Evolutionary conservation across 2,888 invertebrate genomes (phyloP).

Genomic region (Macropis europaea): DNA sequence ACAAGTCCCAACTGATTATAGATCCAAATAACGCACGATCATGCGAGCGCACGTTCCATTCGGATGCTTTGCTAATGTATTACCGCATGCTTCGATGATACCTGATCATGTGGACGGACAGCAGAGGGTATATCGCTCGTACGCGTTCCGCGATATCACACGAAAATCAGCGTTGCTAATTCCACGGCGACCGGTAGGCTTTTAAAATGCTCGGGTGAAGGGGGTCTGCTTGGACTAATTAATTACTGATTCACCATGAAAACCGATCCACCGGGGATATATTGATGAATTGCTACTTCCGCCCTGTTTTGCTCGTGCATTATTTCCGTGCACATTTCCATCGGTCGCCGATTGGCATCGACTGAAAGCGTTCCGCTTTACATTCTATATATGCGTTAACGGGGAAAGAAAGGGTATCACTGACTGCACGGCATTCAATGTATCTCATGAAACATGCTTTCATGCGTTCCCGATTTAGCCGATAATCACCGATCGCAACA

Average conservation of each 20-base stretch:
- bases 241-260: slow-evolving; percentile 73
- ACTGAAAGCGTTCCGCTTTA: slow-evolving; percentile 5
- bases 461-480: too few relatives aligned
- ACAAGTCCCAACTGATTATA: slow-evolving; percentile 26
- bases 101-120: slow-evolving; percentile 19
- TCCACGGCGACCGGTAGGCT: not conserved
- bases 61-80: slow-evolving; percentile 20
- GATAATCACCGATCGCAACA: too few relatives aligned
- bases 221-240: slow-evolving; percentile 65
- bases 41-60: slow-evolving; percentile 23
- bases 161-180: slow-evolving; percentile 14
- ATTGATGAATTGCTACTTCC: slow-evolving; percentile 71
- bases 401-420: not conserved
- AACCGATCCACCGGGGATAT: slow-evolving; percentile 53
- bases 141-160: slow-evolving; percentile 12
- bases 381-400: slow-evolving; percentile 9
- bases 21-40: slow-evolving; percentile 32
- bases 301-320: slow-evolving; percentile 47
- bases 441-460: too few relatives aligned
- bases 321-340: slow-evolving; percentile 33
- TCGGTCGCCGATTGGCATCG: slow-evolving; percentile 24
- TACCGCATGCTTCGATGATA: slow-evolving; percentile 28
- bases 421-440: not conserved
- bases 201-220: too few relatives aligned
- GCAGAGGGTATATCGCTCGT: slow-evolving; percentile 2